Percentiles rank a stretch among this genome's conserved stretches.
Evolutionary conservation across 1,140 invertebrate species (phyloP).

Genomic region (Euwallacea fornicatus): DNA sequence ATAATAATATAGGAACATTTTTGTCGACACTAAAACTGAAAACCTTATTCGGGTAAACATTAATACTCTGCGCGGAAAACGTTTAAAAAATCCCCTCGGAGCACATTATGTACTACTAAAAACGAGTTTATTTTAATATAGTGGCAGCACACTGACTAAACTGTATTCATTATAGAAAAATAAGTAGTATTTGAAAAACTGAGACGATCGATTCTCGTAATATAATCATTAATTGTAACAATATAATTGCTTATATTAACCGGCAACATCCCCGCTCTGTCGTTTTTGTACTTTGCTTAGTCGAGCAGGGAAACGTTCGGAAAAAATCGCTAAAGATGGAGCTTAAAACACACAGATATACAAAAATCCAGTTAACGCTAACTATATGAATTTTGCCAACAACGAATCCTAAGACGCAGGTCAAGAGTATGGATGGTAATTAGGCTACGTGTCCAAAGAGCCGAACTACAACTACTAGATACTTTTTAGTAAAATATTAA

Average conservation of each 20-base stretch:
- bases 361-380: constrained; percentile 27
- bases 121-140: neutral
- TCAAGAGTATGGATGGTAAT: constrained; percentile 19
- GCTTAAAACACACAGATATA: constrained; percentile 26
- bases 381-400: constrained; percentile 23
- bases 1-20: constrained; percentile 14
- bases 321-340: neutral
- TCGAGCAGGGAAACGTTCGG: neutral
- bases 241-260: constrained; percentile 29
- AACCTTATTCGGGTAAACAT: constrained; percentile 8
- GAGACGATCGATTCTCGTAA: constrained; percentile 8
- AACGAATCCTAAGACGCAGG: constrained; percentile 32
- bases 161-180: constrained; percentile 18
- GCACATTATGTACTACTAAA: neutral
- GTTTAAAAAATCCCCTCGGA: constrained; percentile 4
- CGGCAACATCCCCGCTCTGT: too few species aligned
- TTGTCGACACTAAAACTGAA: constrained; percentile 6
- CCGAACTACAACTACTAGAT: constrained; percentile 7
- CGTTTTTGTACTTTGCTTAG: neutral
- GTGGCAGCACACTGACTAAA: constrained; percentile 22
- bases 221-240: constrained; percentile 22
- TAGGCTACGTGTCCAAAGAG: constrained; percentile 14
- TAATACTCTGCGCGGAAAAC: constrained; percentile 10
- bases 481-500: constrained; percentile 5
- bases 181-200: constrained; percentile 17